Evolutionary conservation across 2,888 invertebrate species (phyloP).

Genomic region (Sesia apiformis): DNA sequence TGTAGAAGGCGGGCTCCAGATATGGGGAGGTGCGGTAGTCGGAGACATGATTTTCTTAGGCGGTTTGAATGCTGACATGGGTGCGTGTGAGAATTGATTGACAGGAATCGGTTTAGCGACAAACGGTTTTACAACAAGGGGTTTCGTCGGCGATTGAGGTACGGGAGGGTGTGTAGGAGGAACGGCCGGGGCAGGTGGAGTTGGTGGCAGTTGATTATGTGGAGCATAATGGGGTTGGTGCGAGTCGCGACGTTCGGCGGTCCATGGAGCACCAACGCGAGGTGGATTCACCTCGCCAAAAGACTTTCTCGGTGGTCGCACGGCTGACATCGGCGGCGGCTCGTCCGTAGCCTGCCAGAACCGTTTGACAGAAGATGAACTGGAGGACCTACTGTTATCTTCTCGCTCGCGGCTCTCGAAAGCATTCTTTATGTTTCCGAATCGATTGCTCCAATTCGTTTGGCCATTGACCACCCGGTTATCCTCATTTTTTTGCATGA

Average conservation of each 20-base stretch:
- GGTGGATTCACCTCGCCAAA: constrained; percentile 32
- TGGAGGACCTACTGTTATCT: constrained; percentile 52
- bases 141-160: constrained; percentile 42
- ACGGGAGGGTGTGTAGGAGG: constrained; percentile 16
- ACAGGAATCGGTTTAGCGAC: constrained; percentile 75
- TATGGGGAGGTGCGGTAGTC: constrained; percentile 36
- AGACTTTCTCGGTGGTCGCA: constrained; percentile 28
- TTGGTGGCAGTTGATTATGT: constrained; percentile 6
- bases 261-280: constrained; percentile 46
- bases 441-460: constrained; percentile 86
- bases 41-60: constrained; percentile 59
- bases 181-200: constrained; percentile 10
- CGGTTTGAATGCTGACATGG: constrained; percentile 84
- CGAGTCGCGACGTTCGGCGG: constrained; percentile 44
- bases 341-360: constrained; percentile 79
- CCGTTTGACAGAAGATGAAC: constrained; percentile 67
- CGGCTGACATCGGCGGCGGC: constrained; percentile 40
- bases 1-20: constrained; percentile 62
- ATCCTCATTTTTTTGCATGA: constrained; percentile 82
- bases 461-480: constrained; percentile 29
- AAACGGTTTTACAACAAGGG: constrained; percentile 51
- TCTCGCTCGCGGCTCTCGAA: constrained; percentile 78
- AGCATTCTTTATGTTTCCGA: constrained; percentile 87
- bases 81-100: constrained; percentile 85
- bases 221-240: constrained; percentile 14